A percentile compares a stretch with the other conserved stretches of the same genome.
phyloP scores from a whole-genome alignment of 2,797 vertebrate species.

The Hapalemur alaotrensis region DNA sequence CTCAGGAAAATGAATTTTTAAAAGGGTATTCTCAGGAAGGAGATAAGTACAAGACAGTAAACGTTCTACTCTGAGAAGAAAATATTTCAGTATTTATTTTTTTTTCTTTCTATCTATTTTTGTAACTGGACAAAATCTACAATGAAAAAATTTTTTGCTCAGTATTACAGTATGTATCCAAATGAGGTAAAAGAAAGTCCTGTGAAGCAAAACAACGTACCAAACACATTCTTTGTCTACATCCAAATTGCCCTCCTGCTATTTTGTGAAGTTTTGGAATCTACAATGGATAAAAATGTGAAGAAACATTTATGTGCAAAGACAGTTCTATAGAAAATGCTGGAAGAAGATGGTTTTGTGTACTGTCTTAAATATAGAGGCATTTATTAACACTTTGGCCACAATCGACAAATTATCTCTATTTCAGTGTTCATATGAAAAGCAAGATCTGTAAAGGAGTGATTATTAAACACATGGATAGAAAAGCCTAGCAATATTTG shows the following conservation, averaged over 20 bases:
- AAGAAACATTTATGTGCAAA: not conserved
- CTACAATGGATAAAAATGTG: not conserved
- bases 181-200: not conserved
- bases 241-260: not conserved
- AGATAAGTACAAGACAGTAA: not conserved
- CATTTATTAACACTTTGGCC: not conserved
- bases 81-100: not conserved
- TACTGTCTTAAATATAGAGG: not conserved
- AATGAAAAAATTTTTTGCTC: not conserved
- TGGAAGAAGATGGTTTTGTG: not conserved
- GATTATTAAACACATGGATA: not conserved
- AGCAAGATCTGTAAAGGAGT: not conserved
- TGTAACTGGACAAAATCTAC: not conserved
- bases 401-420: not conserved
- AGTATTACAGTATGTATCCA: not conserved
- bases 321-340: not conserved
- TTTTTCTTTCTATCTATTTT: slow-evolving; percentile 7
- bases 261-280: not conserved
- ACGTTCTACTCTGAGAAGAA: not conserved
- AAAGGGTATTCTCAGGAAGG: not conserved
- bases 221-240: not conserved
- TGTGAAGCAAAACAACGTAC: not conserved
- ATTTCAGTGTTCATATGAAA: not conserved
- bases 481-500: not conserved
- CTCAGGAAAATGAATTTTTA: not conserved